Base-by-base conservation (phyloP, 2,888 invertebrate species). In the Rhagonycha lutea region DNA sequence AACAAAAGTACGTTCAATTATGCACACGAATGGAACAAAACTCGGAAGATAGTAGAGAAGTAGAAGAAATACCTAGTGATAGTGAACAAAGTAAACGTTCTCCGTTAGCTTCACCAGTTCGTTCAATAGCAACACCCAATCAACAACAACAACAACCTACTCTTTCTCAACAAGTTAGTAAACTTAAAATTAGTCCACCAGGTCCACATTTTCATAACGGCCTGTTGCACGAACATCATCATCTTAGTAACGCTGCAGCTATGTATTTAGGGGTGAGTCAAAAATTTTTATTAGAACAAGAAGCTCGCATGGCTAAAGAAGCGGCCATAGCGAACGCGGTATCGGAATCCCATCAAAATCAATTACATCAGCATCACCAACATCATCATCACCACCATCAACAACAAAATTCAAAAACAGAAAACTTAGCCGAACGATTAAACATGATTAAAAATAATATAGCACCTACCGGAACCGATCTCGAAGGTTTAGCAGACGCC, bases 401-500 rank as follows among this genome's bases (percentile, higher is more conserved):
- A 71, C 83, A 86, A 72, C 87, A 86, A 74, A 86, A 86, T 65
- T 85, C 85, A 69, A 87, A 90, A 73, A 91, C 93, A 18, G 92
- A 94, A 10, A 94, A 95, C 84, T 90, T 95, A 67, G 92, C 94
- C 28, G 95, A 96, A 84, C 91, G 95, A 82, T 89, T 95, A 82
- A 94, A 93, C 83, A 92, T 95, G 85, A 90, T 95, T 85, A 91
- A 95, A 81, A 93, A 90, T 83, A 93, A 91, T 81, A 91, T 92
- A 26, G 92, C 91, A 76, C 92, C 94, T 8, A 92, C 94, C 1
- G 94, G 94, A 12, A 92, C 94, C 4, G 97, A 97, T 84, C 89
- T 97, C 8, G 96, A 97, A 86, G 94, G 95, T 72, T 90, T 98
- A 70, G 96, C 97, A n/a, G 96, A 97, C 84, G 93, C 95, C 73